Evolutionary conservation across 2,113 vertebrate genomes (phyloP).

Genomic region (Corythoichthys haematopterus): DNA sequence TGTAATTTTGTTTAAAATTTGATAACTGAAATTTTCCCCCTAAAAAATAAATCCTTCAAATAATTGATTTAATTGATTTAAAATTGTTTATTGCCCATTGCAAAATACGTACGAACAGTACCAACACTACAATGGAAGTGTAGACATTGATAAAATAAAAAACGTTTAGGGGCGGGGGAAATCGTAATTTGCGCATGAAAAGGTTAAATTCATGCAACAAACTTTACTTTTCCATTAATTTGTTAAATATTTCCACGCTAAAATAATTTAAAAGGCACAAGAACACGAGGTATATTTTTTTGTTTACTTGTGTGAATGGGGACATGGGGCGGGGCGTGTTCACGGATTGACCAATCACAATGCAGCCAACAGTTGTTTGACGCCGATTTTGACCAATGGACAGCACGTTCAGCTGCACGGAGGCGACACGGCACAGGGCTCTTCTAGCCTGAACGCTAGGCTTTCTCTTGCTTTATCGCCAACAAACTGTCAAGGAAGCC

Average conservation of each 20-base stretch:
- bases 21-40: too few species aligned
- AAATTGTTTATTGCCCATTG: too few species aligned
- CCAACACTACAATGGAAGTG: too few species aligned
- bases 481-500: conserved; percentile 5
- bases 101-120: too few species aligned
- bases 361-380: conserved; percentile 2
- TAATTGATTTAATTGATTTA: too few species aligned
- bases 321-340: conserved; percentile 8
- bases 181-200: too few species aligned
- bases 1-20: too few species aligned
- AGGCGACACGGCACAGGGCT: conserved; percentile 33
- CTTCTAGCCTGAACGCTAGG: conserved; percentile 14
- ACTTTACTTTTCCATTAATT: not conserved
- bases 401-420: conserved; percentile 32
- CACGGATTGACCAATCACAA: conserved; percentile 22
- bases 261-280: conserved; percentile 9
- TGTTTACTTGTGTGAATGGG: conserved; percentile 51
- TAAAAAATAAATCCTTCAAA: too few species aligned
- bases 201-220: not conserved
- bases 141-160: too few species aligned
- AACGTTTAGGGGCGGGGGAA: too few species aligned
- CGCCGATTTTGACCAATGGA: conserved; percentile 35
- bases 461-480: conserved; percentile 11
- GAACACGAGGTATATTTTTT: conserved; percentile 21
- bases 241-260: conserved; percentile 33